Percentiles rank a stretch among this genome's conserved stretches.
phyloP scores from a whole-genome alignment of 2,113 vertebrate species.

The Chunga burmeisteri region DNA sequence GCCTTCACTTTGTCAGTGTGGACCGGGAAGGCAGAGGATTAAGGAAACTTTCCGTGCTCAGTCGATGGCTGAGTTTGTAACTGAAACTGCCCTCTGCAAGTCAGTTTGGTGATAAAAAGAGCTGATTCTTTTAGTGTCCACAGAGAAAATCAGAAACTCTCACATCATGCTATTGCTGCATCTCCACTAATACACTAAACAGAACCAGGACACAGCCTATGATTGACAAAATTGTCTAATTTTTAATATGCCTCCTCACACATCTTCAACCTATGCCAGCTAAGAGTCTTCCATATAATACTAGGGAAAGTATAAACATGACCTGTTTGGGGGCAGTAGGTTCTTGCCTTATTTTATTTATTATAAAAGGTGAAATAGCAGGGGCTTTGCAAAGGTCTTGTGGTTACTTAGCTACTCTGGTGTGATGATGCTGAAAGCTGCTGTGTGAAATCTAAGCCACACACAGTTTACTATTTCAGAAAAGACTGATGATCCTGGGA shows the following conservation, averaged over 20 bases:
- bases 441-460: background rate
- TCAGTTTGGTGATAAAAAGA: background rate
- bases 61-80: background rate
- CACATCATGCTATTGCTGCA: background rate
- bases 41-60: accelerated
- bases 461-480: background rate
- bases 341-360: background rate
- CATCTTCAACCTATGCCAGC: background rate
- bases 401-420: background rate
- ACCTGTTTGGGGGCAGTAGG: background rate
- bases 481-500: background rate
- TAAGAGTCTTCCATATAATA: background rate
- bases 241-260: background rate
- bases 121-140: background rate
- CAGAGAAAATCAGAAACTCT: background rate
- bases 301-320: background rate
- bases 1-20: background rate
- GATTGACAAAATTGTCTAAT: background rate
- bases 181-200: background rate
- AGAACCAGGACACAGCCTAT: background rate
- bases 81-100: background rate
- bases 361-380: background rate
- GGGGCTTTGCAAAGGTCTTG: background rate
- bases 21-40: background rate
- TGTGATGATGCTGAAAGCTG: background rate